Conservation (phyloP, 1,140 invertebrate species). For the Diachasma alloeum region DNA sequence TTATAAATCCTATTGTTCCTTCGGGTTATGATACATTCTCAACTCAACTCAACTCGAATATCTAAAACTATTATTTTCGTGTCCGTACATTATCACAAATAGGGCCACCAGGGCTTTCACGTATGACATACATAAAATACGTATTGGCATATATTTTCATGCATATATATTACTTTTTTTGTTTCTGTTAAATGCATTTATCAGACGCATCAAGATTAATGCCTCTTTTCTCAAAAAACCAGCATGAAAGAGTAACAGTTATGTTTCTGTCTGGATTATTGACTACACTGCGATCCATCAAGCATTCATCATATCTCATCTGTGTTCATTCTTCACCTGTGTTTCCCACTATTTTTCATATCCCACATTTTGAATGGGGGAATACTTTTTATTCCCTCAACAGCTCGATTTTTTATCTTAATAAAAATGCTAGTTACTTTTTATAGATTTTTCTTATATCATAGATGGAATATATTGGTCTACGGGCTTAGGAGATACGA, state of each 20-base stretch:
- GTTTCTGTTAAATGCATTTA: not conserved
- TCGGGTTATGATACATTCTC: not conserved
- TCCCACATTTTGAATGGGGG: too few species aligned
- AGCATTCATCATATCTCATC: not conserved
- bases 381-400: too few species aligned
- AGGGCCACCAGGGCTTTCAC: slow-evolving; percentile 32
- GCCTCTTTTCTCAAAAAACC: not conserved
- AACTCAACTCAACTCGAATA: not conserved
- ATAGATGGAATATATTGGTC: not conserved
- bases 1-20: not conserved
- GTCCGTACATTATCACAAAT: slow-evolving; percentile 41
- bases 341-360: too few species aligned
- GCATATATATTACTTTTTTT: not conserved
- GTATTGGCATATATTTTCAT: not conserved
- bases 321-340: too few species aligned
- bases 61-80: slow-evolving; percentile 14
- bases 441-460: not conserved
- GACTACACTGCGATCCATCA: not conserved
- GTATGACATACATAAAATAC: slow-evolving; percentile 37
- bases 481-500: not conserved
- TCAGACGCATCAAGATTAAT: not conserved
- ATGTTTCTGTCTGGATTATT: slow-evolving; percentile 11
- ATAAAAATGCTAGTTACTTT: not conserved
- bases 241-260: slow-evolving; percentile 30
- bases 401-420: not conserved